Evolutionary conservation across 1,140 invertebrate species (phyloP).

Genomic region (Fopius arisanus): DNA sequence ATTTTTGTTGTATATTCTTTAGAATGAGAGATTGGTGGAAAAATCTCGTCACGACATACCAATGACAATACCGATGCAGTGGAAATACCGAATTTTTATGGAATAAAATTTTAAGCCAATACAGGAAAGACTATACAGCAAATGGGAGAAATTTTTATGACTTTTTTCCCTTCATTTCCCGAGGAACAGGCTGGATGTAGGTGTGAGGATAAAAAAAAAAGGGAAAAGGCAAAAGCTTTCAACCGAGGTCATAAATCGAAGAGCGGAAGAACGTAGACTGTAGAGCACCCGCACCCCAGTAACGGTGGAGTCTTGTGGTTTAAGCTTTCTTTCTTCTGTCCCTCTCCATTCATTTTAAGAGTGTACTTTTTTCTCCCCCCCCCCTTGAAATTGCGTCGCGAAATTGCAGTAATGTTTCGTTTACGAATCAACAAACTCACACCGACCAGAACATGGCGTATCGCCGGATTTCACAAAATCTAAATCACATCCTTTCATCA

Average conservation of each 20-base stretch:
- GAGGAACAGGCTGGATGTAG: background rate
- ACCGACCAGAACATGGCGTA: background rate
- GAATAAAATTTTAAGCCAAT: background rate
- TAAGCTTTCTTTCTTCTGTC: constrained; percentile 24
- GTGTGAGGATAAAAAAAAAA: constrained; percentile 8
- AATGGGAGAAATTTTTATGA: background rate
- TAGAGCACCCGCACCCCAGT: constrained; percentile 24
- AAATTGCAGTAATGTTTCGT: constrained; percentile 7
- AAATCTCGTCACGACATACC: too few species aligned
- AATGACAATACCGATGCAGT: too few species aligned
- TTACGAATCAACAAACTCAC: constrained; percentile 3
- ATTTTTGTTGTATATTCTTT: too few species aligned
- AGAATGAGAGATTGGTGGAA: background rate
- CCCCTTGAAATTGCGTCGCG: background rate
- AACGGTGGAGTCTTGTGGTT: constrained; percentile 28
- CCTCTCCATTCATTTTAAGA: constrained; percentile 14
- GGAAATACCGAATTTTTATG: background rate
- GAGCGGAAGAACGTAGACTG: constrained; percentile 32
- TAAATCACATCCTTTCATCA: background rate
- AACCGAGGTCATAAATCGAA: constrained; percentile 39
- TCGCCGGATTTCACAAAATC: background rate
- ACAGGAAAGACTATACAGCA: background rate
- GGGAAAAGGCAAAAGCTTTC: constrained; percentile 30
- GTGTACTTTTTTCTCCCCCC: background rate
- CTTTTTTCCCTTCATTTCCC: background rate